Base-by-base conservation (phyloP, 2,888 invertebrate genomes). In the Teleogryllus oceanicus region DNA sequence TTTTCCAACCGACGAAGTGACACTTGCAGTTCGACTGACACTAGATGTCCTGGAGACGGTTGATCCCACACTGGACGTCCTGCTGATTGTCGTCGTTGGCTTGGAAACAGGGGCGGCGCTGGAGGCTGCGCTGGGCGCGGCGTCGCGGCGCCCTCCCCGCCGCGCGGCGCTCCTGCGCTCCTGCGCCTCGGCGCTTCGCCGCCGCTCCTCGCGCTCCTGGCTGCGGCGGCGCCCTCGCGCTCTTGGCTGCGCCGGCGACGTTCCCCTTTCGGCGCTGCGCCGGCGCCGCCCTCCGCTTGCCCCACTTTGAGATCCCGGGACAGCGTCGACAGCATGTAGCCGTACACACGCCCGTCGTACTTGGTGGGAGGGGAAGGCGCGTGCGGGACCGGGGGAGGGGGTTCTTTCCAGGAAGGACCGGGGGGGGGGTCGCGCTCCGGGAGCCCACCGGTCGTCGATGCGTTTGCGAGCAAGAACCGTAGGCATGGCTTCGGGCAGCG, bases 321-420 rank as follows among this genome's bases (percentile, higher is more conserved):
- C 75, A 91, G 84, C 49, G 91, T 91, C 1, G 91, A 90, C 82
- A 89, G 89, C 91, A 91, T 91, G 83, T 91, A 91, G 76, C 90
- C 89, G 79, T 49, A 77, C 24, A 49, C 20, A 18, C 49, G 37
- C 18, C 49, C n/a, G 18, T 77, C 77, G 49, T 77, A 77, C n/a
- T 37, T 77, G 8, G 77, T 12, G 13, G 62, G n/a, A 13, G 62
- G 13, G 3, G 62, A 62, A n/a, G 62, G n/a, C 13, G n/a, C 62
- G n/a, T 13, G n/a, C 0, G 16, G 13, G n/a, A n/a, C 62, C n/a
- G 62, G 62, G 4, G 62, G n/a, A 2, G 62, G 3, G 13, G 13
- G 16, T 62, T 62, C n/a, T n/a, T 18, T n/a, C 13, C 62, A 13
- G 5, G 62, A 62, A 18, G 62, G 62, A 8, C 37, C 37, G 37